Conservation (phyloP, 2,113 vertebrate genomes). For the Oxygymnocypris stewartii region DNA sequence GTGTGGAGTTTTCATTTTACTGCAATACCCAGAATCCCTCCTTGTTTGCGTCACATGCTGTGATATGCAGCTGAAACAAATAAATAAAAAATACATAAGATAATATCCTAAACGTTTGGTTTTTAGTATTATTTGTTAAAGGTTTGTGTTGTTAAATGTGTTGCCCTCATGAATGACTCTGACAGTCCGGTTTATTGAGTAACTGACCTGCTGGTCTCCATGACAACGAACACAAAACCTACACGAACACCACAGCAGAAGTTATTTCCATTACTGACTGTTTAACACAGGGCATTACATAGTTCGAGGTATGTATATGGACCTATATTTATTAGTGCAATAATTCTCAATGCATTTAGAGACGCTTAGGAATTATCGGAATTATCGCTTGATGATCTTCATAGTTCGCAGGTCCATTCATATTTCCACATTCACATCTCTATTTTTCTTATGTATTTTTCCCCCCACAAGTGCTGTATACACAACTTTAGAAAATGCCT, state of each 20-base stretch:
- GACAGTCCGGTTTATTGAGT: not conserved
- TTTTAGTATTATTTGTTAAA: not conserved
- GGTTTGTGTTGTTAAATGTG: not conserved
- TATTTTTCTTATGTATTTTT: not conserved
- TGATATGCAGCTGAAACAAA: not conserved
- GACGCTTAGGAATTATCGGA: not conserved
- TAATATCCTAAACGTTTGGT: not conserved
- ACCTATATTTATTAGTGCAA: not conserved
- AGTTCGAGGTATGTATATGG: constrained; percentile 13
- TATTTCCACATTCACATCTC: constrained; percentile 1
- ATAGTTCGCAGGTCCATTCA: not conserved
- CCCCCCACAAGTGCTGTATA: not conserved
- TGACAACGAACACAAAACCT: constrained; percentile 29
- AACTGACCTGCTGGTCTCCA: constrained; percentile 10
- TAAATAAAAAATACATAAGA: not conserved
- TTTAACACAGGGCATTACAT: not conserved
- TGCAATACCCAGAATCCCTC: constrained; percentile 18
- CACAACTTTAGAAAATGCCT: constrained; percentile 69
- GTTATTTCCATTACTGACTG: not conserved
- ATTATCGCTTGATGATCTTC: not conserved
- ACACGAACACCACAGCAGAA: not conserved
- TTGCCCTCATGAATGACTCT: not conserved
- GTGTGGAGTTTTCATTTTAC: not conserved
- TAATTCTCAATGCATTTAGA: not conserved
- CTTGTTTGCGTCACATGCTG: not conserved